These are phyloP conservation scores for Amiota communis DNA, from an alignment of 2,888 invertebrate genomes.

Conservation along the genomic window DNA sequence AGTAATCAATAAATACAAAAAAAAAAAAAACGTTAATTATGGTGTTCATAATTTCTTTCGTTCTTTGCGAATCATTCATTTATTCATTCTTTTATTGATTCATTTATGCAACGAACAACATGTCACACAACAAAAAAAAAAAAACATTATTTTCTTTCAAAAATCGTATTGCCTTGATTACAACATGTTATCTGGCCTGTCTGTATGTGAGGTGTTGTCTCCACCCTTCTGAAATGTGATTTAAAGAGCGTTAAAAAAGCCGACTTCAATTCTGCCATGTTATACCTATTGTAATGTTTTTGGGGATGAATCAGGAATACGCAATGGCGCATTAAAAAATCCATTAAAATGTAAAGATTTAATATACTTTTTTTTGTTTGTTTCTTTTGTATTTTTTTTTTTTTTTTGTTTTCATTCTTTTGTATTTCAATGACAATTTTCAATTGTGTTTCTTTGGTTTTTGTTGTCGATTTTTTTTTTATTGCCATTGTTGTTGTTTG, in stretches of 20 bases:
- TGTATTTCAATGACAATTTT: constrained; percentile 18
- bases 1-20: constrained; percentile 25
- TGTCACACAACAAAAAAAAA: background rate
- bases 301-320: background rate
- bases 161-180: no score
- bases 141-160: background rate
- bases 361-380: constrained; percentile 6
- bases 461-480: constrained; percentile 9
- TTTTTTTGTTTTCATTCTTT: constrained; percentile 5
- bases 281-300: no score
- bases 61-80: constrained; percentile 3
- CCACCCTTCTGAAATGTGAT: no score
- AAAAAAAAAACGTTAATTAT: constrained; percentile 26
- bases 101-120: background rate
- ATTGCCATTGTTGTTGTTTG: constrained; percentile 10
- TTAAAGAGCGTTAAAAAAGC: no score
- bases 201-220: no score
- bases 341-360: constrained; percentile 9
- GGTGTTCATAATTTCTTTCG: background rate
- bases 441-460: constrained; percentile 12
- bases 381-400: background rate
- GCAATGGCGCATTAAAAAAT: constrained; percentile 7
- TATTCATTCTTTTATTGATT: background rate
- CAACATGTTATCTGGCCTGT: no score
- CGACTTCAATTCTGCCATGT: no score